Percentiles rank a stretch among this genome's conserved stretches.
phyloP scores from a whole-genome alignment of 2,888 invertebrate species.

The Cataglyphis livida region DNA sequence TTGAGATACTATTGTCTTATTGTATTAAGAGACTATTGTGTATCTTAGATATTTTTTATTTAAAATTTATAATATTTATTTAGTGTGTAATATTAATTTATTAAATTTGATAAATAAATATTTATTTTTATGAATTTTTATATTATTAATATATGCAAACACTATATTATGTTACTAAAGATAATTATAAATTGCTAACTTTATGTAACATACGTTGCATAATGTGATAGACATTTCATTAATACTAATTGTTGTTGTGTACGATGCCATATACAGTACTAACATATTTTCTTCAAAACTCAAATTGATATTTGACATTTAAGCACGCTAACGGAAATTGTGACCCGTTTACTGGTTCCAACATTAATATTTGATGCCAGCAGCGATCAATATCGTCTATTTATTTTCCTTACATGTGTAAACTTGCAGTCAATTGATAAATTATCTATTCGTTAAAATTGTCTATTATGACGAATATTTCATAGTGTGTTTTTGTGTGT shows the following conservation, averaged over 20 bases:
- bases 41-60: neutral
- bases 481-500: neutral
- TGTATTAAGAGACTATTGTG: neutral
- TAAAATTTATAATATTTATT: slow-evolving; percentile 10
- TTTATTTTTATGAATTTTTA: slow-evolving; percentile 4
- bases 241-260: slow-evolving; percentile 33
- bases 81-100: neutral
- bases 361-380: neutral
- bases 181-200: slow-evolving; percentile 32
- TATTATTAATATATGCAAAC: slow-evolving; percentile 30
- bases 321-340: neutral
- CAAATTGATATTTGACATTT: slow-evolving; percentile 26
- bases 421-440: neutral
- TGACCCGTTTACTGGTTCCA: neutral
- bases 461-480: neutral
- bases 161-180: slow-evolving; percentile 3
- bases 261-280: neutral
- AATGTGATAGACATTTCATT: slow-evolving; percentile 12
- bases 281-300: slow-evolving; percentile 18
- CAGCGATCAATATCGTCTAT: slow-evolving; percentile 16
- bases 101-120: slow-evolving; percentile 4
- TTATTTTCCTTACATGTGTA: neutral
- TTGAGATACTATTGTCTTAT: neutral
- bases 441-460: neutral
- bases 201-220: neutral